Evolutionary conservation across 2,113 vertebrate species (phyloP).

Genomic region (Xenopus borealis): DNA sequence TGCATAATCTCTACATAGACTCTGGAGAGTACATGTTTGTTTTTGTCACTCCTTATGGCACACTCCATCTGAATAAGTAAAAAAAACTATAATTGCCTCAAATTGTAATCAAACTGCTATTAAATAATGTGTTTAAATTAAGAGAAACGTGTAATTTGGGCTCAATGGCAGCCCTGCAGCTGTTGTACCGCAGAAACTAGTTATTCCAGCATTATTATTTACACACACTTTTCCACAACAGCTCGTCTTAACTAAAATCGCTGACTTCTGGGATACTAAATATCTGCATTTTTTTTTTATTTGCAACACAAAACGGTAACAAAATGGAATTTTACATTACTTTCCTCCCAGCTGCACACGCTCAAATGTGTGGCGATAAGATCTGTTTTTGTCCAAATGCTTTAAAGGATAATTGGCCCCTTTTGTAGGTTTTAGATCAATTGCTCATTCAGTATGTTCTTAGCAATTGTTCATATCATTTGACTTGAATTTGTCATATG

Average conservation of each 20-base stretch:
- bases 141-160: slow-evolving; percentile 10
- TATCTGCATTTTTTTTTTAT: not conserved
- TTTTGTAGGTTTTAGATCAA: no score
- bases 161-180: slow-evolving; percentile 26
- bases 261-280: slow-evolving; percentile 9
- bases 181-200: slow-evolving; percentile 5
- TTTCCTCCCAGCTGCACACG: no score
- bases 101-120: slow-evolving; percentile 20
- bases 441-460: no score
- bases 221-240: slow-evolving; percentile 13
- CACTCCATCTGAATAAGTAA: slow-evolving; percentile 1
- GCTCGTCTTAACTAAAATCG: slow-evolving; percentile 27
- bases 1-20: no score
- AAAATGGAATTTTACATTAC: no score
- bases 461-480: no score
- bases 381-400: no score
- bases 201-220: slow-evolving; percentile 7
- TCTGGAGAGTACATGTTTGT: no score
- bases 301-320: slow-evolving; percentile 12
- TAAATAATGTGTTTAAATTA: slow-evolving; percentile 25
- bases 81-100: not conserved
- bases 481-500: no score
- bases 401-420: no score
- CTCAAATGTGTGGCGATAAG: no score
- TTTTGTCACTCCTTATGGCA: not conserved